Conservation (phyloP, 2,888 invertebrate species). For the Boloria selene region DNA sequence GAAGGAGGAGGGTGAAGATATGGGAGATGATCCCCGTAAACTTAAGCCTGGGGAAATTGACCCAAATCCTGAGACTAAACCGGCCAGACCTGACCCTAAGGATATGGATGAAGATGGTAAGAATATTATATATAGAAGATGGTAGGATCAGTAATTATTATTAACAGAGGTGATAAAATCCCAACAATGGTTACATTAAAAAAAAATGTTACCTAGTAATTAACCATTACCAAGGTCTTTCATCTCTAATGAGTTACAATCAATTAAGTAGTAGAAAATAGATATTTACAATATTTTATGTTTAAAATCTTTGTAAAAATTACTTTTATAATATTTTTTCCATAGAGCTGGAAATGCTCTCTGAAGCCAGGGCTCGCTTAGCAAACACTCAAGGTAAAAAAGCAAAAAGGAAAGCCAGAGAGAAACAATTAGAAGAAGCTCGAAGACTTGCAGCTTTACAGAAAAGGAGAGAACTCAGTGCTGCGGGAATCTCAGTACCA, state of each 20-base stretch:
- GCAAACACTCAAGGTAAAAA: slow-evolving; percentile 99
- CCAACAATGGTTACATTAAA: neutral
- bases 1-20: slow-evolving; percentile 96
- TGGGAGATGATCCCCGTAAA: slow-evolving; percentile 96
- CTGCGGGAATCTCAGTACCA: slow-evolving; percentile 92
- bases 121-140: no score
- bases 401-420: slow-evolving; percentile 96
- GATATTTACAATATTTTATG: no score
- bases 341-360: slow-evolving; percentile 98
- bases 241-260: no score
- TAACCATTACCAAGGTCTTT: no score
- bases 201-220: neutral
- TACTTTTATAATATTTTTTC: slow-evolving; percentile 28
- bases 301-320: neutral
- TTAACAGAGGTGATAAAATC: neutral
- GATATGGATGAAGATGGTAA: slow-evolving; percentile 99
- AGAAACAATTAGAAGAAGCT: slow-evolving; percentile 99
- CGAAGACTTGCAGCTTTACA: slow-evolving; percentile 97
- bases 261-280: no score
- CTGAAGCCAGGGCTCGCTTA: slow-evolving; percentile 98
- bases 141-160: neutral
- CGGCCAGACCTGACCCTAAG: slow-evolving; percentile 98
- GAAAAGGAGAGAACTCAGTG: slow-evolving; percentile 97
- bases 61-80: slow-evolving; percentile 99
- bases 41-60: slow-evolving; percentile 99